phyloP scores from a whole-genome alignment of 2,113 vertebrate species.

The Terrapene triunguis region DNA sequence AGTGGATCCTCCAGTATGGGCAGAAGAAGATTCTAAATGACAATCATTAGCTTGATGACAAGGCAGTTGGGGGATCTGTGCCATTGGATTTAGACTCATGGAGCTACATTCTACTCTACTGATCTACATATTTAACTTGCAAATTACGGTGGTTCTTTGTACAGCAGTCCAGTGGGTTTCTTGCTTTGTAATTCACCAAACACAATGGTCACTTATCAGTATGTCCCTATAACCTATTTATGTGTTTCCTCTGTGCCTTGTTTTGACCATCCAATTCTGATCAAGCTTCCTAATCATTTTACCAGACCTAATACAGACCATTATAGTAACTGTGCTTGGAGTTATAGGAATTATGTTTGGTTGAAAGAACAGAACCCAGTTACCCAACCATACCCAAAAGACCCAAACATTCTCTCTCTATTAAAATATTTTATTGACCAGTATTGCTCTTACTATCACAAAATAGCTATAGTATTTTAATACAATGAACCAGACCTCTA shows the following conservation, averaged over 20 bases:
- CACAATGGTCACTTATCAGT: not conserved
- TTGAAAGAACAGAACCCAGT: not conserved
- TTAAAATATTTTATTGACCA: not conserved
- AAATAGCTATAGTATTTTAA: not conserved
- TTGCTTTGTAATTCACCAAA: slow-evolving; percentile 10
- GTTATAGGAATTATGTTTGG: not conserved
- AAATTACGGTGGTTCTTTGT: not conserved
- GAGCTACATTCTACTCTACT: not conserved
- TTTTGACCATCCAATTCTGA: not conserved
- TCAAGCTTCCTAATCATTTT: not conserved
- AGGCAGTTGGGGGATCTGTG: not conserved
- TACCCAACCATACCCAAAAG: not conserved
- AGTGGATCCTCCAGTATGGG: not conserved
- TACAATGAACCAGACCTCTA: slow-evolving; percentile 22
- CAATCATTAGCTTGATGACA: not conserved
- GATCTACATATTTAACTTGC: not conserved
- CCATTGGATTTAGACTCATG: not conserved
- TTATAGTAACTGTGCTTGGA: not conserved
- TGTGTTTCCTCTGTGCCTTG: not conserved
- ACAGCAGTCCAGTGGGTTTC: slow-evolving; percentile 1
- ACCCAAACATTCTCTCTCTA: not conserved
- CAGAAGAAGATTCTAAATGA: slow-evolving; percentile 28
- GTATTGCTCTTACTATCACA: not conserved
- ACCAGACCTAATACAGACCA: not conserved
- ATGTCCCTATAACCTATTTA: not conserved